These are phyloP conservation scores for Rhinichthys klamathensis DNA, from an alignment of 2,113 vertebrate genomes.

Conservation along the genomic window DNA sequence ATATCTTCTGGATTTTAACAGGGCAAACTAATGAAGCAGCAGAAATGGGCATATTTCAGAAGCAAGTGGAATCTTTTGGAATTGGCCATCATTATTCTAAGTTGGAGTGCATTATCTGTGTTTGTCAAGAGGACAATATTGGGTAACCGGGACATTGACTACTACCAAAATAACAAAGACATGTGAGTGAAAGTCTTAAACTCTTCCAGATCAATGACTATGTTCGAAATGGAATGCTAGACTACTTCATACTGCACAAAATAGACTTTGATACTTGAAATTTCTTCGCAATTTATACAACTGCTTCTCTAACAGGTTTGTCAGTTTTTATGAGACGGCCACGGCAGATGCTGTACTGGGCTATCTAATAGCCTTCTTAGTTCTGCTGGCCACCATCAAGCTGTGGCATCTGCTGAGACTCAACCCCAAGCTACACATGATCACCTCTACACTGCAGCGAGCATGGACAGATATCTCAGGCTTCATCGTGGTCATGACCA, in stretches of 20 bases:
- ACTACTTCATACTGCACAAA: not conserved
- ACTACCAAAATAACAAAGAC: conserved; percentile 81
- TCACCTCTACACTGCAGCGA: conserved; percentile 85
- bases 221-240: not conserved
- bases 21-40: conserved; percentile 83
- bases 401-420: conserved; percentile 93
- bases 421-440: conserved; percentile 92
- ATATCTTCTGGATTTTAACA: conserved; percentile 61
- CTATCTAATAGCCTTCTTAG: conserved; percentile 91
- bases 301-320: conserved; percentile 70
- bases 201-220: not conserved
- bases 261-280: not conserved
- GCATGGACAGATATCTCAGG: conserved; percentile 94
- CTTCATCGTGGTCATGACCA: conserved; percentile 84
- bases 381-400: conserved; percentile 90
- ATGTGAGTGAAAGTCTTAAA: conserved; percentile 73
- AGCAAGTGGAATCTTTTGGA: conserved; percentile 92
- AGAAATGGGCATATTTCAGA: conserved; percentile 85
- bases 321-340: conserved; percentile 89
- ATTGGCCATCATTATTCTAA: conserved; percentile 84
- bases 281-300: not conserved
- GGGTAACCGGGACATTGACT: conserved; percentile 81
- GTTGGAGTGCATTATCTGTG: conserved; percentile 87
- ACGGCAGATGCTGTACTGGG: conserved; percentile 85
- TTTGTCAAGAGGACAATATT: conserved; percentile 88